Evolutionary conservation across 2,888 invertebrate species (phyloP), one percentile per base, ranked within the genome.

Genomic region (Lomographa bimaculata): DNA sequence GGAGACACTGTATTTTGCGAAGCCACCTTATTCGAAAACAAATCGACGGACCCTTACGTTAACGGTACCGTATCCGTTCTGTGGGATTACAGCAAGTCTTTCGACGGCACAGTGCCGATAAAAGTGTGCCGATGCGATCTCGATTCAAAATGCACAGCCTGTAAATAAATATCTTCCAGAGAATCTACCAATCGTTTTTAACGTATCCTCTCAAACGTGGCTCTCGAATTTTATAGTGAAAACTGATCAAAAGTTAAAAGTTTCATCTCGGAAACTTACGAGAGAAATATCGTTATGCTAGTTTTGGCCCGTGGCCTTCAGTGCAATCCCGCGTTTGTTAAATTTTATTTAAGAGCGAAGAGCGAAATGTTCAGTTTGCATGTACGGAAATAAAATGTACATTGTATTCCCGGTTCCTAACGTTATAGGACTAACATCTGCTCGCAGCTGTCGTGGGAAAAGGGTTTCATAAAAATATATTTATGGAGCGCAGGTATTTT

Each of bases 61-160:
- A 61, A 61, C 18, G 83, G 81, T 5, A 69, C 51, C 36, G 71
- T 79, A 6, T 60, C 71, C 7, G 73, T 81, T 19, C 46, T 79
- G 17, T 84, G 82, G 81, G 77, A 82, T 56, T 66, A 68, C 36
- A 70, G 55, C 27, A 83, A 83, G 51, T 45, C 60, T 37, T 77
- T 84, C 52, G 82, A 84, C 42, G 81, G 82, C 44, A 61, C 57
- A 6, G 39, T 70, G 6, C 61, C 63, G 6, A 67, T 83, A 44
- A 60, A 63, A 58, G 71, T 82, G 23, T 80, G 80, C 36, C 65
- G 76, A 19, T 78, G 81, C 58, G 79, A 82, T 60, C 57, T 79
- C 35, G 74, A 75, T 30, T 59, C 67, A 11, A 50, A 44, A 37
- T 80, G 79, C 46, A 44, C 44, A 5, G 73, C 68, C 38, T 80